Conservation (phyloP, 1,140 invertebrate species). For the Colletes latitarsis region DNA sequence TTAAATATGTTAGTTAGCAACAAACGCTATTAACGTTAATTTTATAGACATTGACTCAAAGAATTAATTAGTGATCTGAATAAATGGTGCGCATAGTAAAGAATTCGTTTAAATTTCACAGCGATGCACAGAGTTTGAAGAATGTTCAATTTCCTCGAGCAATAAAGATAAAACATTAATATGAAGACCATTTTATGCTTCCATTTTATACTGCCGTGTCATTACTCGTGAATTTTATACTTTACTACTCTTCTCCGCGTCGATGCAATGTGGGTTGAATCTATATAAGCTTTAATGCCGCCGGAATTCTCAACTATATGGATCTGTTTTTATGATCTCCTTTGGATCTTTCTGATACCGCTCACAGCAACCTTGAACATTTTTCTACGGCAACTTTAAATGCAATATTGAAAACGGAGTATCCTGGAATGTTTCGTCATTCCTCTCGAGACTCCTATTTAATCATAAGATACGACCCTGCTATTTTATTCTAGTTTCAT, state of each 20-base stretch:
- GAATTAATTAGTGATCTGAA: no score
- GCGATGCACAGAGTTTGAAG: not conserved
- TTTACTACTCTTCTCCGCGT: not conserved
- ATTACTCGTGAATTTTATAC: not conserved
- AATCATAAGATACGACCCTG: no score
- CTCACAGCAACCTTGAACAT: not conserved
- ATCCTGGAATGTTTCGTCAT: not conserved
- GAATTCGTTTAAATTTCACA: no score
- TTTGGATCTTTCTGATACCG: not conserved
- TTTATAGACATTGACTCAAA: not conserved
- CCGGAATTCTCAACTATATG: not conserved
- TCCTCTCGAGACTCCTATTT: no score
- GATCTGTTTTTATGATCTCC: not conserved
- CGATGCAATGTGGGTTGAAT: not conserved
- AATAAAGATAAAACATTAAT: not conserved
- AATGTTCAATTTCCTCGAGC: not conserved
- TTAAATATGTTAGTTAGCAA: no score
- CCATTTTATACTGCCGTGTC: not conserved
- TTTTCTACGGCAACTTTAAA: not conserved
- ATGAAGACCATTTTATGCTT: not conserved
- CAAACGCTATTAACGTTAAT: no score
- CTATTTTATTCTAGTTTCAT: no score
- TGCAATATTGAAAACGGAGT: not conserved
- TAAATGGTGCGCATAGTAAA: no score
- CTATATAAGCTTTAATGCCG: no score